Evolutionary conservation across 2,797 vertebrate genomes (phyloP), one percentile per base, ranked within the genome.

Genomic region (Cyclopterus lumpus): DNA sequence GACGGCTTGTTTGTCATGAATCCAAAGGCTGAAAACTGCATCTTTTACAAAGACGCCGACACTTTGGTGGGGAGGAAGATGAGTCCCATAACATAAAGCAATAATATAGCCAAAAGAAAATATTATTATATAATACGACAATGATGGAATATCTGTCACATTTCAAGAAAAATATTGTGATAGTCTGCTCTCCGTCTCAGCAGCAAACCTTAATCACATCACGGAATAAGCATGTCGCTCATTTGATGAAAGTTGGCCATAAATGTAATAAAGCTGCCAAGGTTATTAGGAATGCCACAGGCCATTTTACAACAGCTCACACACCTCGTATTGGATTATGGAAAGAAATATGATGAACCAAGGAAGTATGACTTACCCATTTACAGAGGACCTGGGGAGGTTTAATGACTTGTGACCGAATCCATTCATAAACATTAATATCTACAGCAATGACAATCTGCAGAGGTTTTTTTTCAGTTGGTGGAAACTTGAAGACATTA

Each of bases 211-310:
- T 89, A 92, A 91, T 93, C 89, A 82, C 82, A 88, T 90, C 84
- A 87, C 84, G 81, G 77, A 83, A 86, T 87, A 90, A 88, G 86
- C 84, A 84, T 68, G 82, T 82, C 26, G 73, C 80, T 86, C 68
- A 76, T 82, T 87, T 90, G 88, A 93, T 94, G 79, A 88, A 92
- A 93, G 88, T 74, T 85, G 80, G 82, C 83, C 82, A 79, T 91
- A 82, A 93, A 94, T 83, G 83, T 86, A 93, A 92, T 94, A 92
- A 92, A 90, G 85, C 86, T 88, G 85, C 79, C 75, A 54, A 74
- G 85, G 87, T 88, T 93, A 93, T 93, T 92, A 90, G 87, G 91
- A 90, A 77, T 90, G 86, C 91, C 87, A 90, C 73, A 70, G 91
- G 89, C 75, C 82, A 91, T 91, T 92, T 92, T 87, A 78, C 79